Evolutionary conservation across 2,113 vertebrate genomes (phyloP).

Genomic region (Polypterus senegalus): DNA sequence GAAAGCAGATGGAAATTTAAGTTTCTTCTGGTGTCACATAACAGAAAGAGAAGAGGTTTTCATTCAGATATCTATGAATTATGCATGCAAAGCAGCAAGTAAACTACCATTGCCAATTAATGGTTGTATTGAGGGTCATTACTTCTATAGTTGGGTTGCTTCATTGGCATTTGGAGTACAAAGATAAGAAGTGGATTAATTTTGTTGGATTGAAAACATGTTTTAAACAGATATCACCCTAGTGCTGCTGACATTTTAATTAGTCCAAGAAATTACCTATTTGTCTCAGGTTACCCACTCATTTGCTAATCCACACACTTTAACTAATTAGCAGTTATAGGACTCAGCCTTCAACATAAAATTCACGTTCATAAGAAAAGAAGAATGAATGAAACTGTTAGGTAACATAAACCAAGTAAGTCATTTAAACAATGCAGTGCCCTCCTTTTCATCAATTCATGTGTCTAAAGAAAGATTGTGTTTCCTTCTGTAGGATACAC

Average conservation of each 20-base stretch:
- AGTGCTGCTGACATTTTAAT: neutral
- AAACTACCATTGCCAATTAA: neutral
- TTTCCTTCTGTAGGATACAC: slow-evolving; percentile 9
- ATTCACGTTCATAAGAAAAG: neutral
- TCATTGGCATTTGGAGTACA: slow-evolving; percentile 3
- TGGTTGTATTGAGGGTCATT: neutral
- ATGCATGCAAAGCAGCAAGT: slow-evolving; percentile 1
- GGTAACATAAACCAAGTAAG: neutral
- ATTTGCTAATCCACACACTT: slow-evolving; percentile 4
- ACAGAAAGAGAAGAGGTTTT: neutral
- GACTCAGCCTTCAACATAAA: neutral
- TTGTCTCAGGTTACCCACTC: neutral
- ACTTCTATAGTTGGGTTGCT: neutral
- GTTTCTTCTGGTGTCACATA: neutral
- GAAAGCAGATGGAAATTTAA: neutral
- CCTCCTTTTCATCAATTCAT: slow-evolving; percentile 7
- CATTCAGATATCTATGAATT: too few species aligned
- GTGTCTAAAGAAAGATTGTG: slow-evolving; percentile 11
- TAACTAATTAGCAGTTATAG: slow-evolving; percentile 1
- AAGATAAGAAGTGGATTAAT: slow-evolving; percentile 13
- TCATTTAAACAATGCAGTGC: slow-evolving; percentile 10
- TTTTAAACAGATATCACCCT: neutral
- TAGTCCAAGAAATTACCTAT: neutral
- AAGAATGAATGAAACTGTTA: slow-evolving; percentile 1
- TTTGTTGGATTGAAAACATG: neutral